Percentiles rank a stretch among this genome's conserved stretches.
Conservation (phyloP, 2,113 vertebrate genomes). For the Triplophysa tibetana region DNA sequence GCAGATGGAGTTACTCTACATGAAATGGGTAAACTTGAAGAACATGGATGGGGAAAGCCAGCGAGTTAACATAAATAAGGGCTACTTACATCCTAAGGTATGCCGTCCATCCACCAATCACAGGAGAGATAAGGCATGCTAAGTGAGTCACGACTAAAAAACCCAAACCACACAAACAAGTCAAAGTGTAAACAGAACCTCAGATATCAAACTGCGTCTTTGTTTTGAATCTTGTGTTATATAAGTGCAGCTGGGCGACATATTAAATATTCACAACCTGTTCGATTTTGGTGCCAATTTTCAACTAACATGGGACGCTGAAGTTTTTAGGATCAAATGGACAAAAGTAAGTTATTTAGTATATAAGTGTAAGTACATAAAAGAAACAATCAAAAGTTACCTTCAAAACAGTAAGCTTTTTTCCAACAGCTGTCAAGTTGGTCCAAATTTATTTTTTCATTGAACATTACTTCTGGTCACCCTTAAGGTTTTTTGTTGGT, state of each 20-base stretch:
- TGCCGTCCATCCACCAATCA: slow-evolving; percentile 6
- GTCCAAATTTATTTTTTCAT: too few relatives aligned
- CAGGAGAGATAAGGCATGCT: background rate
- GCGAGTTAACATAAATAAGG: slow-evolving; percentile 24
- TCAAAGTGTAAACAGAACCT: background rate
- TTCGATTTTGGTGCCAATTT: background rate
- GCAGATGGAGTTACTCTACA: slow-evolving; percentile 2
- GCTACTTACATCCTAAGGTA: background rate
- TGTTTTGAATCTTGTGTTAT: background rate
- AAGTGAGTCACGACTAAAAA: background rate
- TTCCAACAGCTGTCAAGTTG: too few relatives aligned
- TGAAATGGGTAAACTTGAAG: slow-evolving; percentile 39
- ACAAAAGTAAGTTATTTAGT: too few relatives aligned
- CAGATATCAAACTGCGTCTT: background rate
- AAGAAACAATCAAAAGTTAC: too few relatives aligned
- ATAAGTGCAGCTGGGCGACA: background rate
- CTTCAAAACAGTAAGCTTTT: too few relatives aligned
- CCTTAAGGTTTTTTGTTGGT: too few relatives aligned
- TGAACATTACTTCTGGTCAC: too few relatives aligned
- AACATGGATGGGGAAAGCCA: background rate
- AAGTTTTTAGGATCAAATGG: too few relatives aligned
- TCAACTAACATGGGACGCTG: background rate
- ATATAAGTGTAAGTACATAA: too few relatives aligned
- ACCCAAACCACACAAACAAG: background rate
- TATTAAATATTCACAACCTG: background rate